Evolutionary conservation across 2,113 vertebrate species (phyloP).

Genomic region (Lethenteron reissneri): DNA sequence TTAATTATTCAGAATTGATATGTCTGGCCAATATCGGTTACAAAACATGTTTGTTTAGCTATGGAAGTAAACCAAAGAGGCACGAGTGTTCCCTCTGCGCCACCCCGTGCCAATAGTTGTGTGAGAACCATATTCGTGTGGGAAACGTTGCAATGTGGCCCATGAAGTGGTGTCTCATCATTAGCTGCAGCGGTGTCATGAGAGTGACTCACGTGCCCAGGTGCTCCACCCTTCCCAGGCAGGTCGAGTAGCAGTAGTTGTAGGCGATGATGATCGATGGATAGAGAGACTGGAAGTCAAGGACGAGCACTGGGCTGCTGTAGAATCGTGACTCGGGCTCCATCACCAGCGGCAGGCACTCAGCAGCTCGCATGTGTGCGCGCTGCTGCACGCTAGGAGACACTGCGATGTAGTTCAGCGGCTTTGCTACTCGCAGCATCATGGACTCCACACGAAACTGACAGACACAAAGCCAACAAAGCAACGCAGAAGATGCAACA

Average conservation of each 20-base stretch:
- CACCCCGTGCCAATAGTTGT: no score
- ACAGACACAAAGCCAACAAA: neutral
- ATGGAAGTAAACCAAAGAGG: no score
- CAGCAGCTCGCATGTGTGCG: constrained; percentile 66
- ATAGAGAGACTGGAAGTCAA: constrained; percentile 93
- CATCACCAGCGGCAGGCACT: constrained; percentile 75
- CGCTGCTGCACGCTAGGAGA: constrained; percentile 65
- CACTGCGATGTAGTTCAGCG: constrained; percentile 79
- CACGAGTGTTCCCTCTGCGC: no score
- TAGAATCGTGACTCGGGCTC: constrained; percentile 95
- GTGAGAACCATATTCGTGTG: no score
- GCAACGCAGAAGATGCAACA: no score
- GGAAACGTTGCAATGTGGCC: no score
- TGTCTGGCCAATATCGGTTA: no score
- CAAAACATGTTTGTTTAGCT: no score
- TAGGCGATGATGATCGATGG: constrained; percentile 95
- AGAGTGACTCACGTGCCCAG: constrained; percentile 58
- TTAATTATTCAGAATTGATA: no score
- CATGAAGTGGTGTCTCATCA: no score
- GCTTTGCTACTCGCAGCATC: constrained; percentile 91
- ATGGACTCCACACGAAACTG: constrained; percentile 97
- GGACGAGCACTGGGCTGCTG: constrained; percentile 75
- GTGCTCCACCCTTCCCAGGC: constrained; percentile 68
- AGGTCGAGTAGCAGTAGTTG: constrained; percentile 97
- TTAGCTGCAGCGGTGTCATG: no score